phyloP scores from a whole-genome alignment of 2,113 vertebrate genomes.

The Ciconia maguari region DNA sequence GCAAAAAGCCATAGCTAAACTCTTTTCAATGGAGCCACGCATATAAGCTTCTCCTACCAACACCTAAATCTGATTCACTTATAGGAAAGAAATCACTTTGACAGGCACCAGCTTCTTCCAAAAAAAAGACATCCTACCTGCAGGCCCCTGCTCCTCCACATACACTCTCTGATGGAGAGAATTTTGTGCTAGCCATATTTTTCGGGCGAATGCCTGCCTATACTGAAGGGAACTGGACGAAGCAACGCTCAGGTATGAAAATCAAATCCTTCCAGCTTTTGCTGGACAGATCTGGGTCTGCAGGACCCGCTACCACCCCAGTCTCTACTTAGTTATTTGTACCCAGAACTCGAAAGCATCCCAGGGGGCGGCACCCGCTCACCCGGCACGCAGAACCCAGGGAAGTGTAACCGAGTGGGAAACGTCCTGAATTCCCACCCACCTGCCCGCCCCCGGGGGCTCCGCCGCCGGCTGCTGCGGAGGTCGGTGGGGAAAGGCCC shows the following conservation, averaged over 20 bases:
- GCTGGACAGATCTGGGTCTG: not conserved
- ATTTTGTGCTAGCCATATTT: not conserved
- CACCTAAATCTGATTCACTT: not conserved
- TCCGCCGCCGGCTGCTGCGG: not conserved
- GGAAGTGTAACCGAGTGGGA: too few relatives aligned
- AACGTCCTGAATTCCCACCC: not conserved
- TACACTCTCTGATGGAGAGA: not conserved
- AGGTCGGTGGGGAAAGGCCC: not conserved
- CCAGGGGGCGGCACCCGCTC: not conserved
- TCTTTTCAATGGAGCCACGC: fast-evolving
- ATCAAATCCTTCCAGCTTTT: not conserved
- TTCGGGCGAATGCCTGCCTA: not conserved
- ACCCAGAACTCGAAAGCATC: fast-evolving
- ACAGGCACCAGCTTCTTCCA: not conserved
- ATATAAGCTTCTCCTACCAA: not conserved
- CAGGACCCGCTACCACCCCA: not conserved
- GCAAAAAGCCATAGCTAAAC: not conserved
- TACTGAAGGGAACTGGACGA: not conserved
- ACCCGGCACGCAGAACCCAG: not conserved
- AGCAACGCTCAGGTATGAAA: not conserved
- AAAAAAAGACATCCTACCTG: not conserved
- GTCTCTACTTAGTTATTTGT: fast-evolving
- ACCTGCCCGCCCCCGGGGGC: not conserved
- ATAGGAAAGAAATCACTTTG: not conserved
- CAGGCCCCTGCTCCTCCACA: not conserved